phyloP scores from a whole-genome alignment of 2,797 vertebrate species.

The Lutjanus argentimaculatus region DNA sequence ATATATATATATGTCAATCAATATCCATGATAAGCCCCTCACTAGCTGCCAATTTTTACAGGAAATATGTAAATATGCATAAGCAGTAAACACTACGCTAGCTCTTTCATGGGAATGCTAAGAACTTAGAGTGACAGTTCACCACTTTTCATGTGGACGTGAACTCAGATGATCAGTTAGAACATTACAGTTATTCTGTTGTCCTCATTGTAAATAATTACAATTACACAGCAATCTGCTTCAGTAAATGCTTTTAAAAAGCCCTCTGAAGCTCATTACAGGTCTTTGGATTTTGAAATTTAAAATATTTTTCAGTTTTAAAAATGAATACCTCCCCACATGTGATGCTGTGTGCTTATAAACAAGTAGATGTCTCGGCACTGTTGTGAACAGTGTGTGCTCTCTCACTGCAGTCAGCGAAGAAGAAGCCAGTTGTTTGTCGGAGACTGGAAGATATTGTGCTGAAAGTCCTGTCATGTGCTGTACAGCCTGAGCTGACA shows the following conservation, averaged over 20 bases:
- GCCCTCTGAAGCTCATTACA: not conserved
- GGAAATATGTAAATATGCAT: no score
- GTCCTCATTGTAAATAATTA: not conserved
- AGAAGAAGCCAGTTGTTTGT: not conserved
- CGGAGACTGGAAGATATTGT: not conserved
- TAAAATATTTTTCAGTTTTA: not conserved
- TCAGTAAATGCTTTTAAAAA: not conserved
- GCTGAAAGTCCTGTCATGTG: conserved; percentile 1
- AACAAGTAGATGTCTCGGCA: conserved; percentile 1
- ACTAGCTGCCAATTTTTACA: no score
- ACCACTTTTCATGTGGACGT: no score
- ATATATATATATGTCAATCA: no score
- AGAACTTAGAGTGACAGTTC: no score
- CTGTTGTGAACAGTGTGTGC: conserved; percentile 9
- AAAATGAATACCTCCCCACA: not conserved
- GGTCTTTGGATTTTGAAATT: not conserved
- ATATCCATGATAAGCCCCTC: no score
- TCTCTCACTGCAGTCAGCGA: conserved; percentile 5
- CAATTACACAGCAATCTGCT: no score
- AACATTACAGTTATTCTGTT: not conserved
- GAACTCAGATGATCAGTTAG: no score
- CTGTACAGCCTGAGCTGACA: conserved; percentile 1
- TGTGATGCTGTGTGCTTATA: not conserved
- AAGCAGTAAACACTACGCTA: no score
- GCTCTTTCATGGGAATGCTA: not conserved